phyloP scores from a whole-genome alignment of 1,140 invertebrate species.

The Pteromalus puparum region DNA sequence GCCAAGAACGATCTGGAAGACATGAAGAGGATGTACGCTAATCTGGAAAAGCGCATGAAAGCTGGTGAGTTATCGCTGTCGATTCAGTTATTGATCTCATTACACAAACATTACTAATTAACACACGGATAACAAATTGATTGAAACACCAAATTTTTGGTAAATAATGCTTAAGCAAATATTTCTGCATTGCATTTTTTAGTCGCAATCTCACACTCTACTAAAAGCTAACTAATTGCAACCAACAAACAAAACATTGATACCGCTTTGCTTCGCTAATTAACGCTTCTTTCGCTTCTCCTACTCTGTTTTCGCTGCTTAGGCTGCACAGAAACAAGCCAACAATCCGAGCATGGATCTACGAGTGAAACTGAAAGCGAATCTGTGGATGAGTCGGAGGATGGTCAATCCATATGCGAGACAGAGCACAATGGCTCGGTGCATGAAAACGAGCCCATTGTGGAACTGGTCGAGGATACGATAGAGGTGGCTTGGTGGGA shows the following conservation, averaged over 20 bases:
- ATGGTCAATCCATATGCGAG: not conserved
- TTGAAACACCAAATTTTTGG: too few species aligned
- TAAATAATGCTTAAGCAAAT: too few species aligned
- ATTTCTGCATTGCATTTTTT: too few species aligned
- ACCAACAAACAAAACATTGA: not conserved
- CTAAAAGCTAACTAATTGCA: not conserved
- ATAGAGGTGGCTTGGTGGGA: constrained; percentile 64
- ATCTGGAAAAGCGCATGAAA: constrained; percentile 81
- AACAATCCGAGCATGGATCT: not conserved
- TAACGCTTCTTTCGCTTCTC: constrained; percentile 36
- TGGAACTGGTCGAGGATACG: constrained; percentile 64
- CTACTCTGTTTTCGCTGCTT: constrained; percentile 17
- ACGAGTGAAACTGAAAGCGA: not conserved
- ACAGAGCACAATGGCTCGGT: not conserved
- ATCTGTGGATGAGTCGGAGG: not conserved
- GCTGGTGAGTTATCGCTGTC: constrained; percentile 61
- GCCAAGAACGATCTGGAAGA: constrained; percentile 87
- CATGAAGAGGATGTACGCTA: constrained; percentile 83
- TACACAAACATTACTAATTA: too few species aligned
- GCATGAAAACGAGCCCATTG: constrained; percentile 48
- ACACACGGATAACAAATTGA: too few species aligned
- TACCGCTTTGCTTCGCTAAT: not conserved
- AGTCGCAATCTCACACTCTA: not conserved
- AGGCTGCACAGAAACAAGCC: not conserved
- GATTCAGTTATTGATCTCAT: too few species aligned